Percentiles rank a stretch among this genome's conserved stretches.
Conservation (phyloP, 2,113 vertebrate species). For the Sebastes fasciatus region DNA sequence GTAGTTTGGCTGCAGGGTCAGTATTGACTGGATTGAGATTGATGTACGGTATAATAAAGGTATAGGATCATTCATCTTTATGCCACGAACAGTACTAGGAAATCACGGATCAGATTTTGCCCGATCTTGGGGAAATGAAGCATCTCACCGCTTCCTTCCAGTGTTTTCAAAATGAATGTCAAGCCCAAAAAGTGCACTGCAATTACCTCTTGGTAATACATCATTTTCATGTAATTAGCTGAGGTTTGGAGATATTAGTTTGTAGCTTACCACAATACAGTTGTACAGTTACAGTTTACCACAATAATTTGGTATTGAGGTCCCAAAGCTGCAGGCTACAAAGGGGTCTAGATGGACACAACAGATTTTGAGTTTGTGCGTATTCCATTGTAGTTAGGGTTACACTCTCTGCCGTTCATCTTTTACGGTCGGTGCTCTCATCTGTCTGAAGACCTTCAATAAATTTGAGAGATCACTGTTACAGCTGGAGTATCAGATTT, state of each 20-base stretch:
- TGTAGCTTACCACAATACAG: not conserved
- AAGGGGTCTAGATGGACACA: slow-evolving; percentile 15
- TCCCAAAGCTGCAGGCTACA: not conserved
- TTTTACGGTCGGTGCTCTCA: not conserved
- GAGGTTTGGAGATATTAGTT: slow-evolving; percentile 4
- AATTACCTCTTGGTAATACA: not conserved
- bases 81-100: not conserved
- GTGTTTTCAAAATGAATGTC: not conserved
- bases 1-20: not conserved
- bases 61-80: not conserved
- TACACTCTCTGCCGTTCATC: not conserved
- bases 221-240: not conserved
- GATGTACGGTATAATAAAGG: not conserved
- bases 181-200: not conserved
- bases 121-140: not conserved
- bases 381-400: not conserved
- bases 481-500: slow-evolving; percentile 10
- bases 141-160: slow-evolving; percentile 4
- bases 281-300: not conserved
- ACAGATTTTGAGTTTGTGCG: not conserved
- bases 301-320: not conserved
- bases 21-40: not conserved
- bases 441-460: not conserved
- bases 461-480: slow-evolving; percentile 8
- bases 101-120: not conserved